These are phyloP conservation scores for Amniataba percoides DNA, from an alignment of 2,797 vertebrate genomes.

Conservation along the genomic window DNA sequence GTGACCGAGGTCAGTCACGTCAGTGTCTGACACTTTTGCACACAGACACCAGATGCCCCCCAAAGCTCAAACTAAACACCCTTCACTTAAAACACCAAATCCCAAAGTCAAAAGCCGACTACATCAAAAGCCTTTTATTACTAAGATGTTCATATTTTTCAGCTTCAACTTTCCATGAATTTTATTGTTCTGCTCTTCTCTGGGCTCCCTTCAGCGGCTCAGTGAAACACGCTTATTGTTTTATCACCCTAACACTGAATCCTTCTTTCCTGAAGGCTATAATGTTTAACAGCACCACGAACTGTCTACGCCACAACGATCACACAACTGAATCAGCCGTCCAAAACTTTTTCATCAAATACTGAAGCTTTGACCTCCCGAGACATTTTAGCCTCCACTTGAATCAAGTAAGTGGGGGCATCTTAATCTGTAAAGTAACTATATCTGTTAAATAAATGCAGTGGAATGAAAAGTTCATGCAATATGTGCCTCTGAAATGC, in stretches of 20 bases:
- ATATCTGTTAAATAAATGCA: too few relatives aligned
- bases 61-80: neutral
- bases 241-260: neutral
- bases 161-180: neutral
- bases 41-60: neutral
- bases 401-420: too few relatives aligned
- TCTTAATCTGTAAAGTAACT: too few relatives aligned
- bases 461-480: too few relatives aligned
- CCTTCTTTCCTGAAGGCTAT: too few relatives aligned
- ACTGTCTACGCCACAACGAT: neutral
- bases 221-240: neutral
- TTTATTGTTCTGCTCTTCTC: neutral
- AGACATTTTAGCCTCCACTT: too few relatives aligned
- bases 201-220: neutral
- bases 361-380: neutral
- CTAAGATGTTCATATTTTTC: neutral
- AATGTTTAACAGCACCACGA: too few relatives aligned
- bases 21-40: neutral
- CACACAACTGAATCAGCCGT: neutral
- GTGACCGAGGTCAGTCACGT: neutral
- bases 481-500: too few relatives aligned
- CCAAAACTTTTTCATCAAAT: neutral
- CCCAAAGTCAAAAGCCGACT: neutral
- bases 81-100: neutral
- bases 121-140: neutral